Percentiles rank a stretch among this genome's conserved stretches.
phyloP scores from a whole-genome alignment of 2,113 vertebrate genomes.

The Butorides virescens region DNA sequence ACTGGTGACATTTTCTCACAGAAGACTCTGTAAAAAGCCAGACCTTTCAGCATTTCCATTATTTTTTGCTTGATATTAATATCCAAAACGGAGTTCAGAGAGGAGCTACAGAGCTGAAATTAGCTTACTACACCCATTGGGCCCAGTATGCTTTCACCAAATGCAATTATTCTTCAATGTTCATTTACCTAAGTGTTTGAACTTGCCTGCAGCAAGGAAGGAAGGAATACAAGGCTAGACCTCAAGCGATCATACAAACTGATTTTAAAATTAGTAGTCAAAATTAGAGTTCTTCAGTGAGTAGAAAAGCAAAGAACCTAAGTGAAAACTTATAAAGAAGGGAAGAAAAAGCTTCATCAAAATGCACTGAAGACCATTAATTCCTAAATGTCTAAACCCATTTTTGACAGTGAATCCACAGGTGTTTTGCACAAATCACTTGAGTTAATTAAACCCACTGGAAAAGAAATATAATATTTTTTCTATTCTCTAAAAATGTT shows the following conservation, averaged over 20 bases:
- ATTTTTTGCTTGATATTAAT: neutral
- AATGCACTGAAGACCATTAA: neutral
- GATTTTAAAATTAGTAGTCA: neutral
- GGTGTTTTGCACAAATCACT: neutral
- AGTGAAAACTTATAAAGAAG: neutral
- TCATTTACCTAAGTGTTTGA: neutral
- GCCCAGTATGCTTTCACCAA: neutral
- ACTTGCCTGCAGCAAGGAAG: neutral
- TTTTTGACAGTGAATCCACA: neutral
- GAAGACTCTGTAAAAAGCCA: neutral
- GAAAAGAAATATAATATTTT: neutral
- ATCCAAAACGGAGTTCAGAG: neutral
- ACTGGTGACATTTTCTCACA: neutral
- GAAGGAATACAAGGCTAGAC: neutral
- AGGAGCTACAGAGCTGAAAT: neutral
- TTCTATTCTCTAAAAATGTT: neutral
- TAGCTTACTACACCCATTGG: neutral
- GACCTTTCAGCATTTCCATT: neutral
- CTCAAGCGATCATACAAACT: neutral
- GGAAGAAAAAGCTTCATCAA: neutral
- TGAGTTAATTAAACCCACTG: neutral
- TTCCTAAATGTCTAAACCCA: neutral
- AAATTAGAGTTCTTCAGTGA: neutral
- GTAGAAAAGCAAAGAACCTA: neutral
- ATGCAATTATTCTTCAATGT: neutral